Percentiles rank a stretch among this genome's conserved stretches.
Conservation (phyloP, 2,113 vertebrate genomes). For the Neolamprologus sp. region DNA sequence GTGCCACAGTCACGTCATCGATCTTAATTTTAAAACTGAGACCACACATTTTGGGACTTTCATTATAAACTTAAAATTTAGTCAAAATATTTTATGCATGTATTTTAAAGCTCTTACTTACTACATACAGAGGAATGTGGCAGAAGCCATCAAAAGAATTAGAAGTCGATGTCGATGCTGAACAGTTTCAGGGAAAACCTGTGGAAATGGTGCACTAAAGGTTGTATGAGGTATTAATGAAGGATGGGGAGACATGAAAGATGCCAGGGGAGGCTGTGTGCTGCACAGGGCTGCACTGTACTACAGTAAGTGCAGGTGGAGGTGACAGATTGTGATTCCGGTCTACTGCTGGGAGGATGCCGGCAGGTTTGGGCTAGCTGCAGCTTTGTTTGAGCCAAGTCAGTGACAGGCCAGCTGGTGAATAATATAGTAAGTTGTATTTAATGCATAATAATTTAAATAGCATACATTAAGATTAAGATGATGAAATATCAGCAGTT, state of each 20-base stretch:
- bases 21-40: background rate
- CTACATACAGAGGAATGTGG: background rate
- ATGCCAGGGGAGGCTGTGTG: background rate
- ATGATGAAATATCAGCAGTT: background rate
- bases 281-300: background rate
- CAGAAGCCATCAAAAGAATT: background rate
- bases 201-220: background rate
- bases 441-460: background rate
- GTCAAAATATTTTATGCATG: background rate
- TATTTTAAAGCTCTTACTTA: background rate
- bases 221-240: background rate
- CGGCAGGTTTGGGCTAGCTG: constrained; percentile 1
- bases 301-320: background rate
- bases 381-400: constrained; percentile 32
- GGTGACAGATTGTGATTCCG: constrained; percentile 60
- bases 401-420: constrained; percentile 15
- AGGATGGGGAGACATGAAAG: background rate
- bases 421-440: background rate
- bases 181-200: background rate
- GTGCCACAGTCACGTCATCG: background rate
- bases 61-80: background rate
- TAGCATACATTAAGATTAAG: background rate
- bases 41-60: background rate
- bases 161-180: background rate
- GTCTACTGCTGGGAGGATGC: constrained; percentile 22